These are phyloP conservation scores for Yasuhikotakia modesta DNA, from an alignment of 2,797 vertebrate genomes.

Conservation along the genomic window DNA sequence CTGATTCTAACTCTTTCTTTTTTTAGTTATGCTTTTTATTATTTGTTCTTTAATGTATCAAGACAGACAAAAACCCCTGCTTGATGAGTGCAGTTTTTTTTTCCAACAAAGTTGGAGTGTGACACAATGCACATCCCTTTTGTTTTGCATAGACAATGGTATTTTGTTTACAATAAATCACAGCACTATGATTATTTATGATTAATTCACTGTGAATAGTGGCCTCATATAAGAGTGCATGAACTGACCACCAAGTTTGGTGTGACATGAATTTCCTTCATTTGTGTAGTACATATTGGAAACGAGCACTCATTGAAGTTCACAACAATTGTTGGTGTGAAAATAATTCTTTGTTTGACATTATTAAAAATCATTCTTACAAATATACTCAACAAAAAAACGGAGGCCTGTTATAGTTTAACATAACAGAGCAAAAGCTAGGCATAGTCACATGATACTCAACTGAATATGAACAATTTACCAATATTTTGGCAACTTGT, in stretches of 20 bases:
- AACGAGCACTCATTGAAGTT: conserved; percentile 61
- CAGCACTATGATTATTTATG: background rate
- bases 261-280: conserved; percentile 73
- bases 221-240: conserved; percentile 48
- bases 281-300: conserved; percentile 66
- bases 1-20: no score
- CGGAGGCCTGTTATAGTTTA: no score
- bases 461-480: no score
- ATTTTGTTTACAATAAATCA: background rate
- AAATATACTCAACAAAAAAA: conserved; percentile 1
- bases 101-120: background rate
- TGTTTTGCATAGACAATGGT: background rate
- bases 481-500: no score
- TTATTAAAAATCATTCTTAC: background rate
- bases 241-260: conserved; percentile 57
- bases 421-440: no score
- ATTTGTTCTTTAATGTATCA: no score
- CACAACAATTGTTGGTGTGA: conserved; percentile 68
- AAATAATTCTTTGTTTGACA: conserved; percentile 19
- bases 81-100: background rate
- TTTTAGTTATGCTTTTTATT: no score
- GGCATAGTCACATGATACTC: no score
- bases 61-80: background rate
- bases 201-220: conserved; percentile 45
- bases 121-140: background rate